phyloP scores from a whole-genome alignment of 2,113 vertebrate species.

The Serilophus lunatus region DNA sequence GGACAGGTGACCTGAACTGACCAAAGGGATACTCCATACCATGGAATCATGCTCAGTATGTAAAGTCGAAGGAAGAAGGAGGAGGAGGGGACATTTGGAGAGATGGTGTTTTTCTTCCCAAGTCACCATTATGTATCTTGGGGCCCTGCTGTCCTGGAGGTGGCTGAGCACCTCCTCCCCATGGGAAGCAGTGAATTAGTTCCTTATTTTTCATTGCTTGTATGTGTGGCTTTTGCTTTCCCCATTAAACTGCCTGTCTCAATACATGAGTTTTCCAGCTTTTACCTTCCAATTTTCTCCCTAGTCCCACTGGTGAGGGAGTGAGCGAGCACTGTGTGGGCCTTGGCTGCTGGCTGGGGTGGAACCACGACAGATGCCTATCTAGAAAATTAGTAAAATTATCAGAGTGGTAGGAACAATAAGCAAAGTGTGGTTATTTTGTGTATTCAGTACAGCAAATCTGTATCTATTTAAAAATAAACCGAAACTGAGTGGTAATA shows the following conservation, averaged over 20 bases:
- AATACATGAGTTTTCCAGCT: background rate
- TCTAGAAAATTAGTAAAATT: background rate
- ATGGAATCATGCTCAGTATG: background rate
- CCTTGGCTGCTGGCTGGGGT: background rate
- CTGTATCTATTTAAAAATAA: background rate
- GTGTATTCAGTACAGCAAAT: background rate
- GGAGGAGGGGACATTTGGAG: too few species aligned
- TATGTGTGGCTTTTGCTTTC: background rate
- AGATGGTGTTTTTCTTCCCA: background rate
- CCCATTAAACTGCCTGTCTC: background rate
- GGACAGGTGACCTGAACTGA: background rate
- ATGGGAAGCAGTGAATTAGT: background rate
- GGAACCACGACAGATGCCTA: background rate
- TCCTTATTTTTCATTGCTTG: background rate
- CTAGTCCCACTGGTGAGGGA: background rate
- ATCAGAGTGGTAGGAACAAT: background rate
- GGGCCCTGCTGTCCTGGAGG: background rate
- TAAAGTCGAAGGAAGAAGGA: background rate
- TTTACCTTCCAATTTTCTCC: background rate
- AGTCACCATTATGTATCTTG: background rate
- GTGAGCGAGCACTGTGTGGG: fast-evolving
- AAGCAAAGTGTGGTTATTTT: background rate
- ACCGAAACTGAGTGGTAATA: background rate
- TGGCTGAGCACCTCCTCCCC: background rate
- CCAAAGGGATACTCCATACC: background rate